These are phyloP conservation scores for Oreamnos americanus DNA, from an alignment of 2,113 vertebrate genomes.

Conservation along the genomic window DNA sequence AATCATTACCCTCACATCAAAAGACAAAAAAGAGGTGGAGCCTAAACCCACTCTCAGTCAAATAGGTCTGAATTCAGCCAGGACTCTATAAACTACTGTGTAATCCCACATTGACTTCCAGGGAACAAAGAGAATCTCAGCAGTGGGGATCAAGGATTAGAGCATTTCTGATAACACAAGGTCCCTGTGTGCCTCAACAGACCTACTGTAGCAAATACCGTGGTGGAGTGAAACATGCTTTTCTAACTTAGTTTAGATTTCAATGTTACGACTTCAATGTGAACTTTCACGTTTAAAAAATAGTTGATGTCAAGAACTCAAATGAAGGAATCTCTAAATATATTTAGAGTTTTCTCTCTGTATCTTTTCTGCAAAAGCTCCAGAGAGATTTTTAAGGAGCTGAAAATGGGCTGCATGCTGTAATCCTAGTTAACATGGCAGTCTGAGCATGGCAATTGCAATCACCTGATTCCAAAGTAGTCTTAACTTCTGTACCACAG, in stretches of 20 bases:
- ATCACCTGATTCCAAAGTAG: not conserved
- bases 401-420: not conserved
- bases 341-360: not conserved
- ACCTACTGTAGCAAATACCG: not conserved
- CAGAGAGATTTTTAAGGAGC: constrained; percentile 22
- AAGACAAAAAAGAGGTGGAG: not conserved
- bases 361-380: not conserved
- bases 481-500: not conserved
- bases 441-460: not conserved
- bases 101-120: not conserved
- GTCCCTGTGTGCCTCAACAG: not conserved
- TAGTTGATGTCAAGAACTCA: not conserved
- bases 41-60: not conserved
- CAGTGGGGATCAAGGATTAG: not conserved
- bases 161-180: not conserved
- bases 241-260: not conserved
- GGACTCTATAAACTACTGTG: not conserved
- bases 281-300: constrained; percentile 1
- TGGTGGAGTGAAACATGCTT: not conserved
- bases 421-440: not conserved
- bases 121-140: not conserved
- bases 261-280: not conserved
- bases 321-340: constrained; percentile 10
- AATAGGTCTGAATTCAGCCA: not conserved
- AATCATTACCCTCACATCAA: not conserved